Evolutionary conservation across 2,888 invertebrate species (phyloP).

Genomic region (Drosophila melanosoma): DNA sequence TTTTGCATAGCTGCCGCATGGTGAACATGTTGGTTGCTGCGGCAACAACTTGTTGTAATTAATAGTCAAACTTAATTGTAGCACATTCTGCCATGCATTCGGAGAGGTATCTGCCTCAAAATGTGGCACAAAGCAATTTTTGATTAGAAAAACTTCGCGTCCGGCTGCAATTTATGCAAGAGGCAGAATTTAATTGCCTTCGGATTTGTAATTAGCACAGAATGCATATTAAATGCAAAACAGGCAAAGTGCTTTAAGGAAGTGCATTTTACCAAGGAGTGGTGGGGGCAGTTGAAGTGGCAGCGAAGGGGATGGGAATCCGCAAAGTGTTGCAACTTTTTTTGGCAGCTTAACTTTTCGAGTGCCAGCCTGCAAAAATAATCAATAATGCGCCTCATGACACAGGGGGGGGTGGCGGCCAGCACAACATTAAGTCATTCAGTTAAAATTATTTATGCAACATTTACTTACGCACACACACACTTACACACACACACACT

Average conservation of each 20-base stretch:
- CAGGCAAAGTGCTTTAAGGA: constrained; percentile 32
- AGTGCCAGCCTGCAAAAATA: constrained; percentile 52
- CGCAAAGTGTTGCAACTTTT: constrained; percentile 48
- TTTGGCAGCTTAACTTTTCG: constrained; percentile 69
- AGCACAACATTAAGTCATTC: constrained; percentile 80
- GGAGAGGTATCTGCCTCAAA: constrained; percentile 61
- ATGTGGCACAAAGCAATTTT: constrained; percentile 81
- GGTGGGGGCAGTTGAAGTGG: neutral
- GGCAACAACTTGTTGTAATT: constrained; percentile 72
- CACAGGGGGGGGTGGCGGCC: constrained; percentile 18
- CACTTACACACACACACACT: constrained; percentile 13
- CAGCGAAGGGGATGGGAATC: neutral
- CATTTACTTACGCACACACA: constrained; percentile 76
- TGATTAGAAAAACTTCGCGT: constrained; percentile 73
- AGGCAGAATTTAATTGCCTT: constrained; percentile 52
- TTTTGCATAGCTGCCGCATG: constrained; percentile 65
- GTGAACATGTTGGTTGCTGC: constrained; percentile 62
- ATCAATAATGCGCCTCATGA: constrained; percentile 66
- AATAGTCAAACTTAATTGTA: constrained; percentile 79
- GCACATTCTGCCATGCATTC: constrained; percentile 74
- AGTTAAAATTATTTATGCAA: constrained; percentile 81
- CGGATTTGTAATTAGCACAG: constrained; percentile 78
- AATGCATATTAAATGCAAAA: constrained; percentile 72
- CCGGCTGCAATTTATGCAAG: constrained; percentile 67
- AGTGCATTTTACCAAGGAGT: constrained; percentile 5